Base-by-base conservation (phyloP, 2,113 vertebrate species). In the Grammomys dolichurus region DNA sequence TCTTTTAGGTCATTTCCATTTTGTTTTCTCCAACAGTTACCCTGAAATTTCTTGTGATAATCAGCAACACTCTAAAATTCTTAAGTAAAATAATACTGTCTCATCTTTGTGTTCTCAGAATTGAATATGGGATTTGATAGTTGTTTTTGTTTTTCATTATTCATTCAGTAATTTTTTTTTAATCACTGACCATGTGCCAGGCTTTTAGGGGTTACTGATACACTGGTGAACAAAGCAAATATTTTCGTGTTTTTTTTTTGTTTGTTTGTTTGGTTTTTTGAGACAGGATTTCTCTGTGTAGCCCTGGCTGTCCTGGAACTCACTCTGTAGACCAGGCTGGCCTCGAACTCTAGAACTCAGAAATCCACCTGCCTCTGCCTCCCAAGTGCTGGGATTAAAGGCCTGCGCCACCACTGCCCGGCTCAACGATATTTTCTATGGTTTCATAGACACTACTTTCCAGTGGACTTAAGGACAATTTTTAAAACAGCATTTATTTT, bases 111-210 rank as follows among this genome's bases (percentile, higher is more conserved):
- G 48, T 87, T 90, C 48, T 54, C 40, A 95, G 46, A 87, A 87
- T 46, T 93, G 78, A 76, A 51, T 90, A n/a, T 95, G 43, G 40
- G 19, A 95, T 94, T 95, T 87, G 56, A 24, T 87, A 28, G 33
- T 90, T 70, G 17, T 48, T 56, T 48, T 95, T 78, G 46, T 51
- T 90, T 90, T 85, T 26, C 28, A 69, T 86, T 90, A 77, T 26
- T 95, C 43, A 80, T 91, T 97, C 63, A 89, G 70, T 60, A 95
- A 58, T 70, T 85, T 63, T 95, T 95, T 87, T 87, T 36, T 51
- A 51, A 76, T 63, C 70, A 86, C 7, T 86, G 40, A 56, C 36
- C 69, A n/a, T 94, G 46, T 69, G 56, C 46, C 56, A 87, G 48
- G 63, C 12, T 48, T 91, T 56, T 89, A 73, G 28, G 40, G 6